These are phyloP conservation scores for Aphidius colemani DNA, from an alignment of 2,888 invertebrate species.

Conservation along the genomic window DNA sequence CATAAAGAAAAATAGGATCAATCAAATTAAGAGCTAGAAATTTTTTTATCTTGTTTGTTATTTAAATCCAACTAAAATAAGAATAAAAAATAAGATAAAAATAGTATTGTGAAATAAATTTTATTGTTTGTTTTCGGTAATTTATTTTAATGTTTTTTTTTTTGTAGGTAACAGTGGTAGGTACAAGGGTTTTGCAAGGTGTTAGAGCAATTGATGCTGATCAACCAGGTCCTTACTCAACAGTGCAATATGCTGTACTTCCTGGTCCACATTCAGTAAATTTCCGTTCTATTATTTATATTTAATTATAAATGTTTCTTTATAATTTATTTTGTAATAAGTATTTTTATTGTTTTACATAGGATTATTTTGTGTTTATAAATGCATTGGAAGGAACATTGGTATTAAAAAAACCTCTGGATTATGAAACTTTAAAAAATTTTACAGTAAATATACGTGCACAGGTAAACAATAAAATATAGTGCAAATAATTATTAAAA, in stretches of 20 bases:
- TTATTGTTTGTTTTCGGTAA: neutral
- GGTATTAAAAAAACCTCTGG: slow-evolving; percentile 77
- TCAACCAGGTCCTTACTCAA: slow-evolving; percentile 87
- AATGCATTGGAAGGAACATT: slow-evolving; percentile 85
- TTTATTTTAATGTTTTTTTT: slow-evolving; percentile 14
- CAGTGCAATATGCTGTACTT: slow-evolving; percentile 81
- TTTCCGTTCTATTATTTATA: slow-evolving; percentile 11
- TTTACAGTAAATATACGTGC: slow-evolving; percentile 75
- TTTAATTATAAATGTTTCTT: slow-evolving; percentile 1
- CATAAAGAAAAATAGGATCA: too few species aligned
- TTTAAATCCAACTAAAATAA: neutral
- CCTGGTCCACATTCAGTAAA: slow-evolving; percentile 75
- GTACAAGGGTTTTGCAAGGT: slow-evolving; percentile 74
- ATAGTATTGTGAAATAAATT: slow-evolving; percentile 11
- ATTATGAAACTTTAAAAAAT: slow-evolving; percentile 79
- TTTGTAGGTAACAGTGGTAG: slow-evolving; percentile 63
- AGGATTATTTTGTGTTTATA: slow-evolving; percentile 82
- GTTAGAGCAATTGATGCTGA: slow-evolving; percentile 82
- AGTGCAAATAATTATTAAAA: too few species aligned
- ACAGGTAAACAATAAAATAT: slow-evolving; percentile 52
- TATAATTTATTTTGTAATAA: slow-evolving; percentile 15
- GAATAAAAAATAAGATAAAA: slow-evolving; percentile 7
- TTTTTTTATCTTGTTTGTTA: too few species aligned
- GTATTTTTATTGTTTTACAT: slow-evolving; percentile 36
- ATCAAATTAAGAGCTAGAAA: too few species aligned